Evolutionary conservation across 2,797 vertebrate species (phyloP).

Genomic region (Semotilus atromaculatus): DNA sequence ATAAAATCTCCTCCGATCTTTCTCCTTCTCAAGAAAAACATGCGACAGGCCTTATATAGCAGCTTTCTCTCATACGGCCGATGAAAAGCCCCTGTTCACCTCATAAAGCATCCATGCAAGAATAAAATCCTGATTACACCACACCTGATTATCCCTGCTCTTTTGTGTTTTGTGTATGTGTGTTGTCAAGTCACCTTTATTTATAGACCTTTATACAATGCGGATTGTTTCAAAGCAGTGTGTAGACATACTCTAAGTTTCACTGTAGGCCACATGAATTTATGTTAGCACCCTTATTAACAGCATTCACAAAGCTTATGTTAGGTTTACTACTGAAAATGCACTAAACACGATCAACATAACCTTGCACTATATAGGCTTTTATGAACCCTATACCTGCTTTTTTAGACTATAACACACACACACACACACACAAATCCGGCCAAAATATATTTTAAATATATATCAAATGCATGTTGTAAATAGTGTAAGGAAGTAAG

Average conservation of each 20-base stretch:
- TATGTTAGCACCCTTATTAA: background rate
- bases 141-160: background rate
- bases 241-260: background rate
- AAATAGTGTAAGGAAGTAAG: too few relatives aligned
- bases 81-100: background rate
- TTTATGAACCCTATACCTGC: background rate
- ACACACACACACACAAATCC: too few relatives aligned
- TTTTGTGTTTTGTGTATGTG: background rate
- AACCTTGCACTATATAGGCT: background rate
- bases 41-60: background rate
- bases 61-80: background rate
- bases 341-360: background rate
- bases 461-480: too few relatives aligned
- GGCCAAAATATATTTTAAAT: too few relatives aligned
- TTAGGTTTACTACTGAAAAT: background rate
- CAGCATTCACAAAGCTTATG: too few relatives aligned
- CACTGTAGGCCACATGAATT: background rate
- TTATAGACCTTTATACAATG: too few relatives aligned
- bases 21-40: conserved; percentile 14
- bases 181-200: too few relatives aligned
- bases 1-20: conserved; percentile 1
- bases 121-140: background rate
- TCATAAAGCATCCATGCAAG: background rate
- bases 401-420: too few relatives aligned
- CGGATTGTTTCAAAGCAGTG: too few relatives aligned